These are phyloP conservation scores for Gallinago jamesoni DNA, from an alignment of 2,113 vertebrate species.

Conservation along the genomic window DNA sequence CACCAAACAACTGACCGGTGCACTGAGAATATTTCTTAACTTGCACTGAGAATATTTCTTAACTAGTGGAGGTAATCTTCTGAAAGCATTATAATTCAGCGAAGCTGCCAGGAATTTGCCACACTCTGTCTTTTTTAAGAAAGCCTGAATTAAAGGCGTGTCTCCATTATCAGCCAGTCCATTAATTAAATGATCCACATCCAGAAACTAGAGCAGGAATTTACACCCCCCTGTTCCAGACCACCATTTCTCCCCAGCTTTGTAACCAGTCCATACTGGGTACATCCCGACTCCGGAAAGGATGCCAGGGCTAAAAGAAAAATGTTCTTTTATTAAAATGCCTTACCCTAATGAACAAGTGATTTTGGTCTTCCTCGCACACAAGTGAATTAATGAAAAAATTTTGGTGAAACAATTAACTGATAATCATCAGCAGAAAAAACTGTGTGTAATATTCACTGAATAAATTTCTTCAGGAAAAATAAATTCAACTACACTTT, in stretches of 20 bases:
- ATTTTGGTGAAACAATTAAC: not conserved
- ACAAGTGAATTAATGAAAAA: not conserved
- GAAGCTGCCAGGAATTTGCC: not conserved
- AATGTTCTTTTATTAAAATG: not conserved
- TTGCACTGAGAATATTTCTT: not conserved
- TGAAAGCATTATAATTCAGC: not conserved
- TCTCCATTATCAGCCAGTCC: not conserved
- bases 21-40: not conserved
- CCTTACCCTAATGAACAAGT: not conserved
- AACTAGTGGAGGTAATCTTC: not conserved
- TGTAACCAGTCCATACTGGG: not conserved
- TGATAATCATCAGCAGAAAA: not conserved
- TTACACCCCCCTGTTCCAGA: not conserved
- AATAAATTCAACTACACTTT: not conserved
- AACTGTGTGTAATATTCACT: not conserved
- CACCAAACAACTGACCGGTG: not conserved
- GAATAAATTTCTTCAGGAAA: not conserved
- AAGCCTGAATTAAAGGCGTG: not conserved
- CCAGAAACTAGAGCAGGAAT: not conserved
- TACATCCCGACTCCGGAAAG: not conserved
- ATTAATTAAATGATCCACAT: not conserved
- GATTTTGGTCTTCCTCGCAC: not conserved
- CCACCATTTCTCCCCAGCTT: not conserved
- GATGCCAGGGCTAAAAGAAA: not conserved
- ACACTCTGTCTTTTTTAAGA: not conserved